Evolutionary conservation across 2,113 vertebrate genomes (phyloP), one percentile per base, ranked within the genome.

Genomic region (Eubucco bourcierii): DNA sequence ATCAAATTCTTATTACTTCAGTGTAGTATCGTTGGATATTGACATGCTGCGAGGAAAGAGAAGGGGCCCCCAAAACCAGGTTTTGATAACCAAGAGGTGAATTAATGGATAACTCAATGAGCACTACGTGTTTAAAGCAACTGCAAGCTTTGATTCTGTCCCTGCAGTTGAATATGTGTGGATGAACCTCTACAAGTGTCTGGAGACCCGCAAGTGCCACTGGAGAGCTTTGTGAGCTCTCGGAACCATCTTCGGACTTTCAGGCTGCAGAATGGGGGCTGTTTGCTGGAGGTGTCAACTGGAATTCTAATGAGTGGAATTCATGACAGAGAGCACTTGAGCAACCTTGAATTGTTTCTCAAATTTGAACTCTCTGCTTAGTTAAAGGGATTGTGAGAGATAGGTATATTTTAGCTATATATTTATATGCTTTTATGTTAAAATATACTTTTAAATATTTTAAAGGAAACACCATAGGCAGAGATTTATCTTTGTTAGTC

Each of bases 31-130:
- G 11, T 10, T 50, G 34, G 64, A 19, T 94, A n/a, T 9, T n/a
- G 44, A 50, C 61, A 8, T 2, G 10, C 33, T 37, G 60, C 28
- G 37, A 46, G 84, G 15, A 29, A 66, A 28, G 59, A 80, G 70
- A 46, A 52, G 33, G 61, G 39, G 61, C 19, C n/a, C 9, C 15
- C 28, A 3, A 17, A 46, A 13, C 1, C 8, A 7, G 0, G 1
- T 25, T 44, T 59, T 65, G 28, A 18, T 61, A 66, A 60, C 11
- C 10, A 33, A 67, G 33, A 37, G 47, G 34, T 39, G 33, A 66
- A 67, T 67, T 56, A 60, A 37, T 41, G 55, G 59, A 66, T 31
- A 41, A 55, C 31, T 23, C 15, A 4, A 18, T n/a, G 61, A 50
- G 41, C 31, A 4, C 47, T 27, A 4, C 15, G 29, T 76, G 10